phyloP scores from a whole-genome alignment of 2,113 vertebrate species.

The Scomber colias region DNA sequence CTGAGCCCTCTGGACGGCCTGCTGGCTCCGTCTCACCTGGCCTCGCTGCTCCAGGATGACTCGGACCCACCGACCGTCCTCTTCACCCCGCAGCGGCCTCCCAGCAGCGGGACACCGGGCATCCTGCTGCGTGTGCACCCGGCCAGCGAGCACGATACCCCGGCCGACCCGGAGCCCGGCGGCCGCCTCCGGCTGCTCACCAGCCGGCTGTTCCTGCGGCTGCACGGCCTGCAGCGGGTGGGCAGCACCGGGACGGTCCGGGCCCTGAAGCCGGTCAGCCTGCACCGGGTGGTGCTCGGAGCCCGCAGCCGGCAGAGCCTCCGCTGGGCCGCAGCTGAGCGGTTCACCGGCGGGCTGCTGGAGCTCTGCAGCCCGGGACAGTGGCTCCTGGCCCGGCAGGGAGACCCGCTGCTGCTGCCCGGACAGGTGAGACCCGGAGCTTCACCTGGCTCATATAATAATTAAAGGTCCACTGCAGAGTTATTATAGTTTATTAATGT shows the following conservation, averaged over 20 bases:
- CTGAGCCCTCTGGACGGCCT: conserved; percentile 76
- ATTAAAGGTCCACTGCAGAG: too few species aligned
- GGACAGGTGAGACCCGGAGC: conserved; percentile 48
- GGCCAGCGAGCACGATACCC: conserved; percentile 70
- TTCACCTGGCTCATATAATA: too few species aligned
- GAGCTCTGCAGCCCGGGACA: conserved; percentile 70
- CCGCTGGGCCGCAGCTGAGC: conserved; percentile 68
- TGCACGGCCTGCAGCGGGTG: conserved; percentile 63
- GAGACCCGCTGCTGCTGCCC: conserved; percentile 73
- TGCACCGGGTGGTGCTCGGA: conserved; percentile 80
- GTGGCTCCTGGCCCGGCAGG: conserved; percentile 78
- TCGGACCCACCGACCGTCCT: conserved; percentile 72
- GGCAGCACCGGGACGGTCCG: conserved; percentile 58
- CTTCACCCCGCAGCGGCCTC: conserved; percentile 69
- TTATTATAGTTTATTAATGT: too few species aligned
- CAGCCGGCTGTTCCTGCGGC: conserved; percentile 73
- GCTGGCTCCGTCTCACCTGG: conserved; percentile 52
- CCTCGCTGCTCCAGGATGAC: conserved; percentile 57
- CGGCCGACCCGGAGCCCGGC: conserved; percentile 28
- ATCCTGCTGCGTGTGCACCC: conserved; percentile 79
- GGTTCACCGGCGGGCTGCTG: conserved; percentile 71
- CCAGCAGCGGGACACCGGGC: conserved; percentile 9
- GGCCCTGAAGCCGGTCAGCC: conserved; percentile 59
- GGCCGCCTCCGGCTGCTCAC: conserved; percentile 76
- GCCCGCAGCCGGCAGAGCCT: conserved; percentile 73